Evolutionary conservation across 2,888 invertebrate species (phyloP).

Genomic region (Allophyes oxyacanthae): DNA sequence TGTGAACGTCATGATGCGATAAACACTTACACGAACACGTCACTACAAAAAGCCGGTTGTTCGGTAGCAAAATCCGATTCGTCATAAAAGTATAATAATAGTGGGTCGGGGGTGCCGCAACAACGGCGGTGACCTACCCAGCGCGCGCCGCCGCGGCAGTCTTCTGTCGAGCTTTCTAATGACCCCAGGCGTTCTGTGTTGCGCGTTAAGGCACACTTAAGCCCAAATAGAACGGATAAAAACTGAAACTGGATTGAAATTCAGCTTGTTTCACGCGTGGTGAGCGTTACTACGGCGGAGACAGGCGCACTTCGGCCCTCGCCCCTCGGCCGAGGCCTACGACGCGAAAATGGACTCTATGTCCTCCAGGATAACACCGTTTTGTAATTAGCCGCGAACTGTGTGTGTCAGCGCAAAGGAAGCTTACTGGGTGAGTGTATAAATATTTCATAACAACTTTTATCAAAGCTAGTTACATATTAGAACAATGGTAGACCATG

Average conservation of each 20-base stretch:
- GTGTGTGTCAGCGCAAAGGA: constrained; percentile 70
- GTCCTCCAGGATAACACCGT: constrained; percentile 74
- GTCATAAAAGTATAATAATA: constrained; percentile 90
- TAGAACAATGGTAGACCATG: constrained; percentile 22
- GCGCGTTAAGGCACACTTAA: constrained; percentile 74
- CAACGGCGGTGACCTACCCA: constrained; percentile 85
- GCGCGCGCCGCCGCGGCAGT: constrained; percentile 88
- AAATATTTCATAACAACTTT: constrained; percentile 67
- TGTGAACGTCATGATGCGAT: constrained; percentile 57
- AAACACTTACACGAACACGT: constrained; percentile 69
- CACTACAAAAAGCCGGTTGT: constrained; percentile 76
- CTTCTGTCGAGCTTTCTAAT: constrained; percentile 87
- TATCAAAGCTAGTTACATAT: constrained; percentile 45
- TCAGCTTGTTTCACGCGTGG: constrained; percentile 75
- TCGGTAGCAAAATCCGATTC: constrained; percentile 86
- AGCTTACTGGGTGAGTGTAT: constrained; percentile 72
- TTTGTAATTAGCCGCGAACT: constrained; percentile 77
- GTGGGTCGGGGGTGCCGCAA: constrained; percentile 87
- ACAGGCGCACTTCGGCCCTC: constrained; percentile 75
- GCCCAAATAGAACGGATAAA: constrained; percentile 70
- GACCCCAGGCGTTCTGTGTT: constrained; percentile 87
- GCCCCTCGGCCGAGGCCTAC: constrained; percentile 50
- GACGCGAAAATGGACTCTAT: constrained; percentile 83
- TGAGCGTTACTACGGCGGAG: constrained; percentile 67
- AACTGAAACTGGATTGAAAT: constrained; percentile 74